These are phyloP conservation scores for Hippocampus abdominalis DNA, from an alignment of 2,113 vertebrate genomes.

Conservation along the genomic window DNA sequence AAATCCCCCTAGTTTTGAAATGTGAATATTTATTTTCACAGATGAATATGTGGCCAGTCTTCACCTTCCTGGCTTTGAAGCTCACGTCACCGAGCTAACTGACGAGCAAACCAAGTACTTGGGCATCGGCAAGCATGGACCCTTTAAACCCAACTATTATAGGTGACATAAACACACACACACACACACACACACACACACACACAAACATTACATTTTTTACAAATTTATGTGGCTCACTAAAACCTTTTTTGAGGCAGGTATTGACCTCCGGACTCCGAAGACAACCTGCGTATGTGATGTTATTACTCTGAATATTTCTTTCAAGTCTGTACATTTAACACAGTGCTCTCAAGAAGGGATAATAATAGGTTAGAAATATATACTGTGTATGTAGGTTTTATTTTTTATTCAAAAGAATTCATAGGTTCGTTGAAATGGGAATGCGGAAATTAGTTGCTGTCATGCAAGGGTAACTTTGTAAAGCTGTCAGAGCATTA, in stretches of 20 bases:
- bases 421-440: too few relatives aligned
- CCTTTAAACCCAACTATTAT: conserved; percentile 63
- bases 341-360: neutral
- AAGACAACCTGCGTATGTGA: neutral
- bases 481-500: too few relatives aligned
- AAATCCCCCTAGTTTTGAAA: neutral
- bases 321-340: neutral
- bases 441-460: too few relatives aligned
- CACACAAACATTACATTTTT: neutral
- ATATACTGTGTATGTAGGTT: neutral
- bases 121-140: conserved; percentile 54
- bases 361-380: neutral
- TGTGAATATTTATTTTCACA: conserved; percentile 15
- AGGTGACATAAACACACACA: conserved; percentile 20
- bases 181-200: too few relatives aligned
- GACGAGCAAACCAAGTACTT: conserved; percentile 58
- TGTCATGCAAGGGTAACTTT: too few relatives aligned
- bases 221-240: neutral
- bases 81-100: conserved; percentile 58
- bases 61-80: conserved; percentile 54
- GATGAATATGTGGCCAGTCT: conserved; percentile 65
- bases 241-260: conserved; percentile 14
- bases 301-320: neutral
- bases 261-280: conserved; percentile 30
- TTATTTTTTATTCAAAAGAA: too few relatives aligned